Conservation (phyloP, 2,797 vertebrate genomes). For the Caiman crocodilus region DNA sequence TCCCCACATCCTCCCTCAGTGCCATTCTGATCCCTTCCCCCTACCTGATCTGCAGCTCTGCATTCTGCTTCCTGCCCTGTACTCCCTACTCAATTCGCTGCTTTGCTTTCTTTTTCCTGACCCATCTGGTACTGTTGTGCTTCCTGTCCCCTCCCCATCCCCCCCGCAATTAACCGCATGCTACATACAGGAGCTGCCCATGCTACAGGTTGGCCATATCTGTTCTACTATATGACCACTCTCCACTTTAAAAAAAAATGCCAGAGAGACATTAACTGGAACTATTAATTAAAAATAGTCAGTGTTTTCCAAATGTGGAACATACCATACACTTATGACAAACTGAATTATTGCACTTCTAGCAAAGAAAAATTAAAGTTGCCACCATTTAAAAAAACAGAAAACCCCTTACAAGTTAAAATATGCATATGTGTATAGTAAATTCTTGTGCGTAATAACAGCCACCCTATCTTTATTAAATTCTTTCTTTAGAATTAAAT, state of each 20-base stretch:
- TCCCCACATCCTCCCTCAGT: too few relatives aligned
- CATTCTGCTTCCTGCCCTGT: too few relatives aligned
- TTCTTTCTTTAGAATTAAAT: conserved; percentile 5
- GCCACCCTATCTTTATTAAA: neutral
- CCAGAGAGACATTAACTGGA: neutral
- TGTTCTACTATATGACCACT: neutral
- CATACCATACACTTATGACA: neutral
- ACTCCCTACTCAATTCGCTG: too few relatives aligned
- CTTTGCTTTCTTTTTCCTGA: too few relatives aligned
- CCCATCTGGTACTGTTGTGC: too few relatives aligned
- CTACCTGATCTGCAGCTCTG: too few relatives aligned
- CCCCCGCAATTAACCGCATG: too few relatives aligned
- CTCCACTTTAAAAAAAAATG: neutral
- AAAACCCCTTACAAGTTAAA: neutral
- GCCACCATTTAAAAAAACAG: neutral
- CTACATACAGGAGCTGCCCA: too few relatives aligned
- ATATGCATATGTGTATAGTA: neutral
- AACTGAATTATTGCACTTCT: neutral
- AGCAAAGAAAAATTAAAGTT: neutral
- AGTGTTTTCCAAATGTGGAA: neutral
- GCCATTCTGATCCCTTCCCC: too few relatives aligned
- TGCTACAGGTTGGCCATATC: neutral
- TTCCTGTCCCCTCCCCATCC: too few relatives aligned
- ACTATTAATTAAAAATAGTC: neutral
- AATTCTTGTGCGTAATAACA: neutral